Conservation (phyloP, 2,113 vertebrate species). For the Oncorhynchus clarkii region DNA sequence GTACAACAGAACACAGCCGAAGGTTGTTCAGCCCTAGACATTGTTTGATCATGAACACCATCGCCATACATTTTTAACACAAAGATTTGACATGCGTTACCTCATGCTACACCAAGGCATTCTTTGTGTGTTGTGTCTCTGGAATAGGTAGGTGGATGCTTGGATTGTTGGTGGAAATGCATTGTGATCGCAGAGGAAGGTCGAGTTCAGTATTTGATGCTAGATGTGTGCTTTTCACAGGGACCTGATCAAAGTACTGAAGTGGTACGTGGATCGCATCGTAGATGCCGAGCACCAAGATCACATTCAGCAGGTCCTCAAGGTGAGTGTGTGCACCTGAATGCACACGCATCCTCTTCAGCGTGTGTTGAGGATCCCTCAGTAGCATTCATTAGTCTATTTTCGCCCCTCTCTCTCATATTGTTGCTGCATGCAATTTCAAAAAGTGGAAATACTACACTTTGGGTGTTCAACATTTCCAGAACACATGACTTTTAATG, state of each 20-base stretch:
- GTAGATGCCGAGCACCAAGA: constrained; percentile 93
- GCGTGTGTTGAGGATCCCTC: not conserved
- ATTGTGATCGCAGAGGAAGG: not conserved
- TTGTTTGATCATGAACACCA: not conserved
- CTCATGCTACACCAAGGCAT: not conserved
- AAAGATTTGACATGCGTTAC: no score
- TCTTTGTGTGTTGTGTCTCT: constrained; percentile 26
- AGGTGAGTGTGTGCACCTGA: constrained; percentile 74
- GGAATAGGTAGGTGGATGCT: constrained; percentile 12
- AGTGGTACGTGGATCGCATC: constrained; percentile 97
- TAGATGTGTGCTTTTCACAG: constrained; percentile 60
- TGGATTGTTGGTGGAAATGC: not conserved
- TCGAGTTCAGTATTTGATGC: not conserved
- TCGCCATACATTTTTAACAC: not conserved
- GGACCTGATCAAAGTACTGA: constrained; percentile 96
- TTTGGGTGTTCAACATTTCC: no score
- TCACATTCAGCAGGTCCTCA: constrained; percentile 95
- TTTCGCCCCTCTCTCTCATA: no score
- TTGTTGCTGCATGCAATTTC: no score
- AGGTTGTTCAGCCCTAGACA: not conserved
- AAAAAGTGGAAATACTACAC: no score
- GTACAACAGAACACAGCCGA: not conserved
- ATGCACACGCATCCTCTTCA: not conserved
- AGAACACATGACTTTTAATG: no score
- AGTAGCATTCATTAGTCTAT: not conserved